phyloP scores from a whole-genome alignment of 2,113 vertebrate genomes.

The Phocoena sinus region DNA sequence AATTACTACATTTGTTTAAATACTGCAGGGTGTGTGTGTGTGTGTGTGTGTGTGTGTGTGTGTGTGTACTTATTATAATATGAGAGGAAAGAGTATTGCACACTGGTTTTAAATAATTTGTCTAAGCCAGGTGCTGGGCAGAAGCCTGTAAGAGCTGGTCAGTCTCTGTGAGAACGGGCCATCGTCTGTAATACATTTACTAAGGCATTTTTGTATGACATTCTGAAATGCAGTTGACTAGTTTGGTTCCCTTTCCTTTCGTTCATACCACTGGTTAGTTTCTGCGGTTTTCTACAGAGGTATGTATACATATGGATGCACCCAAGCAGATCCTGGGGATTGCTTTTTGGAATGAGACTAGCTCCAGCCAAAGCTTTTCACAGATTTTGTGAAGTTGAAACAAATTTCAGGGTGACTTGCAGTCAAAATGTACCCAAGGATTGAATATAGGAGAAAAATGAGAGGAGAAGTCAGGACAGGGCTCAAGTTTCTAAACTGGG shows the following conservation, averaged over 20 bases:
- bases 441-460: neutral
- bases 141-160: neutral
- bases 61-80: neutral
- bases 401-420: neutral
- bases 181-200: rapidly evolving
- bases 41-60: neutral
- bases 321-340: neutral
- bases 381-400: neutral
- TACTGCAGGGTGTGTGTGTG: neutral
- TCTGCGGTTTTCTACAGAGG: neutral
- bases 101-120: neutral
- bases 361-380: neutral
- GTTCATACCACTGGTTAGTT: neutral
- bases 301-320: neutral
- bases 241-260: neutral
- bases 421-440: neutral
- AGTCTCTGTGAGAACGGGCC: neutral
- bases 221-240: neutral
- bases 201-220: neutral
- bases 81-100: neutral
- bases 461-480: neutral
- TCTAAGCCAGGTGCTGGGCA: neutral
- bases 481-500: neutral
- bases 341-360: constrained; percentile 1
- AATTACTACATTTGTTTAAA: neutral